Percentiles rank a stretch among this genome's conserved stretches.
phyloP scores from a whole-genome alignment of 1,140 invertebrate genomes.

The Argopecten irradians region DNA sequence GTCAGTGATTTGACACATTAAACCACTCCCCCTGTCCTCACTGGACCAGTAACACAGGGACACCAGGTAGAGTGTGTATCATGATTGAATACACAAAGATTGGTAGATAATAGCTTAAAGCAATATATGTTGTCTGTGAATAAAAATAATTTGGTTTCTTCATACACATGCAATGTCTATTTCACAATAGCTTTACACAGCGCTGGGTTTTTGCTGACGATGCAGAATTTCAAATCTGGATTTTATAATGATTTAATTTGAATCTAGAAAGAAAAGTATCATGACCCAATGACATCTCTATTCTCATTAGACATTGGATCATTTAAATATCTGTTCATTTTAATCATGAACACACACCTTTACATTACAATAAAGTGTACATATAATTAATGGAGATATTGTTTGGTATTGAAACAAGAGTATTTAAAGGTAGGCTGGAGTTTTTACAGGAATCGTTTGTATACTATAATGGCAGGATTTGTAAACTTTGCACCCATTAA shows the following conservation, averaged over 20 bases:
- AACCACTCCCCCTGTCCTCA: not conserved
- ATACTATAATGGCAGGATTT: not conserved
- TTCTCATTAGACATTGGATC: not conserved
- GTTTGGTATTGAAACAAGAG: not conserved
- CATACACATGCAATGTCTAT: no score
- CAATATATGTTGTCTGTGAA: not conserved
- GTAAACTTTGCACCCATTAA: not conserved
- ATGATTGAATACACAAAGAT: not conserved
- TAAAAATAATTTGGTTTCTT: not conserved
- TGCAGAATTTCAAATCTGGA: not conserved
- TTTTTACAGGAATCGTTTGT: not conserved
- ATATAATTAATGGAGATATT: not conserved
- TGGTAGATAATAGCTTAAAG: not conserved
- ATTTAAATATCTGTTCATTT: not conserved
- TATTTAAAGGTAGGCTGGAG: not conserved
- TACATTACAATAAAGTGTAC: not conserved
- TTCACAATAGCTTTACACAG: not conserved
- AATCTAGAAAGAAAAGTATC: not conserved
- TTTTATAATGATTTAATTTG: not conserved
- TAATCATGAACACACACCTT: not conserved
- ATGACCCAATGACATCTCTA: not conserved
- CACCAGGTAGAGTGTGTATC: not conserved
- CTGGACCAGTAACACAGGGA: not conserved
- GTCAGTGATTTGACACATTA: not conserved
- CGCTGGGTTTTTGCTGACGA: not conserved